Percentiles rank a stretch among this genome's conserved stretches.
Evolutionary conservation across 1,140 invertebrate species (phyloP).

Genomic region (Brachionus manjavacas): DNA sequence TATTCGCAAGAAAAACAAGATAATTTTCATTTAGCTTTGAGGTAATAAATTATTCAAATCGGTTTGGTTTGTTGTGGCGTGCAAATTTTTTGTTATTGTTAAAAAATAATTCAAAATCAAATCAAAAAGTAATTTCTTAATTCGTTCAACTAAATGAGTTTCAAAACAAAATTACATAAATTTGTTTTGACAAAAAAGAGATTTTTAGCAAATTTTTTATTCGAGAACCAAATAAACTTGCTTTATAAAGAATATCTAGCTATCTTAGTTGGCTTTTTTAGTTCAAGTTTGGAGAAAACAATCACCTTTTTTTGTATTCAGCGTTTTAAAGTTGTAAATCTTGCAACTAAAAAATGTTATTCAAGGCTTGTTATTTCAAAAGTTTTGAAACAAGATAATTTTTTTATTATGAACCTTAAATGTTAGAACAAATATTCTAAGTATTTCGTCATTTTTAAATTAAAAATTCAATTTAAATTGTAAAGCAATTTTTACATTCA

Average conservation of each 20-base stretch:
- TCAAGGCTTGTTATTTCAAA: background rate
- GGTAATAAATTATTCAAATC: background rate
- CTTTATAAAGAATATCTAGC: background rate
- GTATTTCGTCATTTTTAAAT: background rate
- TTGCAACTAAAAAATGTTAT: background rate
- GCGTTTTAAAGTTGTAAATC: background rate
- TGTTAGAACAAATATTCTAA: background rate
- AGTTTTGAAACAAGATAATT: background rate
- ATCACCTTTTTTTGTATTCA: background rate
- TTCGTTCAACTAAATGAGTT: background rate
- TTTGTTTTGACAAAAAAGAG: background rate
- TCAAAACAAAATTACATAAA: background rate
- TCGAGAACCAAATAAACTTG: background rate
- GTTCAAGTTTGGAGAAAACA: background rate
- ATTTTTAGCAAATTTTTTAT: background rate
- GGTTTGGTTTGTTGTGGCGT: background rate
- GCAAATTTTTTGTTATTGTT: background rate
- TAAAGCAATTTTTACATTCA: background rate
- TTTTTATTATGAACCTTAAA: background rate
- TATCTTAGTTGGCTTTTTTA: background rate
- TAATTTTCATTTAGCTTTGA: background rate
- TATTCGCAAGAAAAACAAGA: background rate
- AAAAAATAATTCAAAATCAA: background rate
- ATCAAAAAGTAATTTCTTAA: slow-evolving; percentile 6
- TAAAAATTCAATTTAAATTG: background rate